phyloP scores from a whole-genome alignment of 2,113 vertebrate species.

The Chloropsis hardwickii region DNA sequence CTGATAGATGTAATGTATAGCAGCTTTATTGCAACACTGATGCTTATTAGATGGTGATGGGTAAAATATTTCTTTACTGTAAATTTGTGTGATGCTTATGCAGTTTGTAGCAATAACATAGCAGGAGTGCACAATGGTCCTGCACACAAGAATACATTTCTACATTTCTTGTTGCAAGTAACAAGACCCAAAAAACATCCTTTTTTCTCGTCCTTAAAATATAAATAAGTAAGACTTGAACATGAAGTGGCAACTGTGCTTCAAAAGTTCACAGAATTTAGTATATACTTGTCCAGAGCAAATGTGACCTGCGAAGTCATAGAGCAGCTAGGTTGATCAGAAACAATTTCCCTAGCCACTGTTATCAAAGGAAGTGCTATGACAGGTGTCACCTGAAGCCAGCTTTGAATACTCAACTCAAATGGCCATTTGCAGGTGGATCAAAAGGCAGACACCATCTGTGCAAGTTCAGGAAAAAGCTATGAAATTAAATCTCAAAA shows the following conservation, averaged over 20 bases:
- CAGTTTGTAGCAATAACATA: neutral
- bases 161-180: neutral
- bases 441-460: neutral
- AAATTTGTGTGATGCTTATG: neutral
- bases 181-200: neutral
- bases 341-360: neutral
- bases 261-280: neutral
- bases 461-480: neutral
- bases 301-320: neutral
- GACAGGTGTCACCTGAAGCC: neutral
- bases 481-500: neutral
- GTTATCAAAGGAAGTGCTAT: neutral
- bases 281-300: neutral
- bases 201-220: neutral
- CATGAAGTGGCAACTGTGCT: neutral
- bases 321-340: neutral
- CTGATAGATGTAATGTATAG: neutral
- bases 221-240: neutral
- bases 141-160: neutral
- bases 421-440: neutral
- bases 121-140: fast-evolving
- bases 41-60: neutral
- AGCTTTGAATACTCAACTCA: neutral
- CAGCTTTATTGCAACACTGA: neutral
- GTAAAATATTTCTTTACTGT: neutral